phyloP scores from a whole-genome alignment of 2,888 invertebrate species.

The Tinea semifulvella region DNA sequence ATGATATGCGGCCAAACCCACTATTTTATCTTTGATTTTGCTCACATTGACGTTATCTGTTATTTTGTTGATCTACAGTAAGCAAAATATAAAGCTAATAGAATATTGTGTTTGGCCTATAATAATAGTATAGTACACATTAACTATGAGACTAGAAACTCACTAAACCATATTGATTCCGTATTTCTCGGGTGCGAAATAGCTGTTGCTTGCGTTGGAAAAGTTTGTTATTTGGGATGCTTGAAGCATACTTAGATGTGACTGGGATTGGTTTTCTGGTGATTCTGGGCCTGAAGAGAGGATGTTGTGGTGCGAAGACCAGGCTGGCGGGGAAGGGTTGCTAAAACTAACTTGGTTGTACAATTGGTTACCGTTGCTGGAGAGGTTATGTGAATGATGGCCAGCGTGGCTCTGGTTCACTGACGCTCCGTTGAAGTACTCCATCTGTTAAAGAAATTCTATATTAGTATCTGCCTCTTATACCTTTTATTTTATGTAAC shows the following conservation, averaged over 20 bases:
- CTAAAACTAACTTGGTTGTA: constrained; percentile 63
- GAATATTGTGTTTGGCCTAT: too few relatives aligned
- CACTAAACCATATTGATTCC: constrained; percentile 65
- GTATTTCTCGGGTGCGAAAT: constrained; percentile 61
- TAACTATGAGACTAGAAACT: constrained; percentile 34
- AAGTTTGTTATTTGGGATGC: constrained; percentile 62
- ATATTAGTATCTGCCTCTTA: too few relatives aligned
- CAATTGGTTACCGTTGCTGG: constrained; percentile 54
- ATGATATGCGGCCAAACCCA: too few relatives aligned
- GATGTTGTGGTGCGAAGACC: constrained; percentile 58
- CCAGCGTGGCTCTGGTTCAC: constrained; percentile 54
- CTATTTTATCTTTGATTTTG: too few relatives aligned
- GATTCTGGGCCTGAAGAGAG: constrained; percentile 54
- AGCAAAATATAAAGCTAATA: too few relatives aligned
- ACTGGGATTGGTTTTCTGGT: constrained; percentile 53
- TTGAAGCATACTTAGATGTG: constrained; percentile 58
- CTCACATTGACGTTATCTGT: too few relatives aligned
- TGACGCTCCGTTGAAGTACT: constrained; percentile 58
- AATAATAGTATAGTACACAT: constrained; percentile 11
- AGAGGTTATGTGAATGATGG: constrained; percentile 53
- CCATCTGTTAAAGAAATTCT: constrained; percentile 43
- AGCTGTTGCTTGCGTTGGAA: constrained; percentile 58
- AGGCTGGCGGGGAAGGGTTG: constrained; percentile 56
- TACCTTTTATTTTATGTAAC: too few relatives aligned
- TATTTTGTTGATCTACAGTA: too few relatives aligned